These are phyloP conservation scores for Trididemnum miniatum DNA, from an alignment of 23 tunicate species.

Conservation along the genomic window DNA sequence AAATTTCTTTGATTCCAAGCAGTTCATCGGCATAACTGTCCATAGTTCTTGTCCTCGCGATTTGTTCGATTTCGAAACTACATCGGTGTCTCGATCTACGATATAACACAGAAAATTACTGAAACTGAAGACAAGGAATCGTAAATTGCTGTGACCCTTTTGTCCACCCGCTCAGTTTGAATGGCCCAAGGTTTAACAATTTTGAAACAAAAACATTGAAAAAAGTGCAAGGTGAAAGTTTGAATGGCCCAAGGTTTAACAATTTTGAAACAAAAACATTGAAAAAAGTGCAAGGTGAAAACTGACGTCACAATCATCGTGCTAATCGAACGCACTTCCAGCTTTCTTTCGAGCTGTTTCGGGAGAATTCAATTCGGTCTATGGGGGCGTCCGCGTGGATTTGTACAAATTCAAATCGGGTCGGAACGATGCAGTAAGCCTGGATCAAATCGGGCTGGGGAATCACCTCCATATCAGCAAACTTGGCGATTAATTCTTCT, in stretches of 20 bases:
- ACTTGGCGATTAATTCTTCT: background rate
- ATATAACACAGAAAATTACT: too few species aligned
- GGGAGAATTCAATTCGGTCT: slow-evolving; percentile 8
- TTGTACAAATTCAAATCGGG: slow-evolving; percentile 15
- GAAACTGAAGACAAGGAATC: too few species aligned
- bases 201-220: background rate
- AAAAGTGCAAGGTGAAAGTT: background rate
- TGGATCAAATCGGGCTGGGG: slow-evolving; percentile 25
- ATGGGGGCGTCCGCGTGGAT: background rate
- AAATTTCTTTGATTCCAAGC: too few species aligned
- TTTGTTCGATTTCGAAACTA: too few species aligned
- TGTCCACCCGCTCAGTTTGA: too few species aligned
- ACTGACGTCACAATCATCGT: too few species aligned
- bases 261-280: background rate
- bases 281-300: background rate
- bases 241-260: too few species aligned
- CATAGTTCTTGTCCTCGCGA: too few species aligned
- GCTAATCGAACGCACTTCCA: slow-evolving; percentile 18
- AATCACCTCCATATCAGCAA: slow-evolving; percentile 33
- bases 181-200: too few species aligned
- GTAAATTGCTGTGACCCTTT: too few species aligned
- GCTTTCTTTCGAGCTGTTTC: background rate
- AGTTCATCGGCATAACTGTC: too few species aligned
- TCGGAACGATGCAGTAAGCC: slow-evolving; percentile 19
- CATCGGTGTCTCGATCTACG: too few species aligned